Percentiles rank a stretch among this genome's conserved stretches.
Conservation (phyloP, 2,888 invertebrate species). For the Zele albiditarsus region DNA sequence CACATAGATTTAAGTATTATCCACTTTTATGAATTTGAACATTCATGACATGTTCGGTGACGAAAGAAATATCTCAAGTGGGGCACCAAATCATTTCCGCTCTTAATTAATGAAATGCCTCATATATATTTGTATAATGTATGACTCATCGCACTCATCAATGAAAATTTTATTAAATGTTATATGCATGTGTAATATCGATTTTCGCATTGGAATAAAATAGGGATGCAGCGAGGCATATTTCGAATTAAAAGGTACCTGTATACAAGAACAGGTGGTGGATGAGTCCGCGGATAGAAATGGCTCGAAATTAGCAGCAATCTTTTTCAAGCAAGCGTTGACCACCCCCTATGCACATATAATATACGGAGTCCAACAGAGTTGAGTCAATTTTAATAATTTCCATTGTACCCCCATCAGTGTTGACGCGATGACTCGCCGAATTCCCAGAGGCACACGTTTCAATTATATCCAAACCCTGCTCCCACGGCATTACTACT, state of each 20-base stretch:
- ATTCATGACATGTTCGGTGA: neutral
- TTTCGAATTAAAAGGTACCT: conserved; percentile 37
- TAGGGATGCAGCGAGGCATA: conserved; percentile 15
- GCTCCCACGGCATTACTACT: conserved; percentile 51
- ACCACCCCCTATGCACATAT: conserved; percentile 32
- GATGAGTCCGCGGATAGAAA: conserved; percentile 64
- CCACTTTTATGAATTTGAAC: neutral
- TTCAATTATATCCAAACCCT: conserved; percentile 60
- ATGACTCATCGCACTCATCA: no score
- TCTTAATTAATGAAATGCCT: neutral
- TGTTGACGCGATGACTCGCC: conserved; percentile 59
- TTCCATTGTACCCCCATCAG: conserved; percentile 46
- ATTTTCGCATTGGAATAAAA: conserved; percentile 15
- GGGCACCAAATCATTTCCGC: neutral
- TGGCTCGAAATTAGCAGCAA: conserved; percentile 62
- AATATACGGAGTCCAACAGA: conserved; percentile 28
- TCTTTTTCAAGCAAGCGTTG: conserved; percentile 54
- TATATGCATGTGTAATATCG: no score
- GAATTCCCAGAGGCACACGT: conserved; percentile 57
- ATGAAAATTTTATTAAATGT: no score
- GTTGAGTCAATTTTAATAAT: conserved; percentile 65
- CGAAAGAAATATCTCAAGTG: neutral
- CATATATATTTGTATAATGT: neutral
- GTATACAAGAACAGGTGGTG: conserved; percentile 60
- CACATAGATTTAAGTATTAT: neutral